Evolutionary conservation across 2,113 vertebrate genomes (phyloP).

Genomic region (Triplophysa dalaica): DNA sequence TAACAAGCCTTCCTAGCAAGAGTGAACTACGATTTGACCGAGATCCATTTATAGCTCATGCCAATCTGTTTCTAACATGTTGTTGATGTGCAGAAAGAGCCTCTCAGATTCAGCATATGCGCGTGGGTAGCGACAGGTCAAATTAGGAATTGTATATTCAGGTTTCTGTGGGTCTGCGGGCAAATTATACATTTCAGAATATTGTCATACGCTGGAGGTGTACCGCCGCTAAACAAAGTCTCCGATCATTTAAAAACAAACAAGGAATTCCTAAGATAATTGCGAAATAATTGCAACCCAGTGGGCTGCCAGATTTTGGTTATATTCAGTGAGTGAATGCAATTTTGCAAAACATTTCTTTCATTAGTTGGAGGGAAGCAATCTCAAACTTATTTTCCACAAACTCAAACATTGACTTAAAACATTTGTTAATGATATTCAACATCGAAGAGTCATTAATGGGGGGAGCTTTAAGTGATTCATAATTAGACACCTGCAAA

Average conservation of each 20-base stretch:
- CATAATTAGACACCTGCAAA: slow-evolving; percentile 59
- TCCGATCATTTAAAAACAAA: neutral
- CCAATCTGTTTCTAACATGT: neutral
- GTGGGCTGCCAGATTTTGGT: neutral
- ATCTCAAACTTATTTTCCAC: slow-evolving; percentile 43
- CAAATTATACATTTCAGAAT: neutral
- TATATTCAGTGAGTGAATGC: neutral
- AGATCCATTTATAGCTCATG: slow-evolving; percentile 15
- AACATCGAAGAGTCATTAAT: slow-evolving; percentile 45
- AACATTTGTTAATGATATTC: slow-evolving; percentile 46
- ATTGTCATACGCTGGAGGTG: slow-evolving; percentile 8
- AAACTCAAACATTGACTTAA: slow-evolving; percentile 51
- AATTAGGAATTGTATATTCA: neutral
- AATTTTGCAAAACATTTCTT: slow-evolving; percentile 18
- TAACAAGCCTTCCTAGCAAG: slow-evolving; percentile 7
- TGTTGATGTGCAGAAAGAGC: neutral
- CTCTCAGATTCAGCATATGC: neutral
- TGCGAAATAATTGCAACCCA: slow-evolving; percentile 14
- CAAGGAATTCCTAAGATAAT: neutral
- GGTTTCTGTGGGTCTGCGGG: neutral
- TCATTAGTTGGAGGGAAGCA: neutral
- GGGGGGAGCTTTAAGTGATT: slow-evolving; percentile 36
- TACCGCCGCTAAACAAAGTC: neutral
- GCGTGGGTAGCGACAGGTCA: neutral
- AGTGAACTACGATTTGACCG: slow-evolving; percentile 28